Evolutionary conservation across 2,797 vertebrate genomes (phyloP).

Genomic region (Schizothorax lantsangensis): DNA sequence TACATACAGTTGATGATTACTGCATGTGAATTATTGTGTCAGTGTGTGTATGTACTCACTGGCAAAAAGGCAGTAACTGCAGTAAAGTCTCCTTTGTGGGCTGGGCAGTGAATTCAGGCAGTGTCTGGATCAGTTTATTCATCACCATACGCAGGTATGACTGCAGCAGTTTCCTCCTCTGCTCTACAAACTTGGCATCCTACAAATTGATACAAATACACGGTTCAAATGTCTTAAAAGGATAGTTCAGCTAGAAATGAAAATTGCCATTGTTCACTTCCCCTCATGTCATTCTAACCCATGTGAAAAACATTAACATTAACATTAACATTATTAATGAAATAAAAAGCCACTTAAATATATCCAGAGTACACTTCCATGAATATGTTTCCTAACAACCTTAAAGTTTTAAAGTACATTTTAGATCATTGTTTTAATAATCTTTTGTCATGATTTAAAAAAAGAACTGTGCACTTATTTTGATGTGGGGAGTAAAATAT

Average conservation of each 20-base stretch:
- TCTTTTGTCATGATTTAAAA: too few relatives aligned
- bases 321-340: neutral
- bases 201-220: slow-evolving; percentile 64
- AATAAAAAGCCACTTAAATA: too few relatives aligned
- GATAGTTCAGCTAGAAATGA: neutral
- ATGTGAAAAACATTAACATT: too few relatives aligned
- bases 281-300: neutral
- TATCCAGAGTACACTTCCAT: too few relatives aligned
- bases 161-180: slow-evolving; percentile 94
- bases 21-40: slow-evolving; percentile 5
- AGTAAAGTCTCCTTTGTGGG: slow-evolving; percentile 93
- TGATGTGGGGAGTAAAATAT: too few relatives aligned
- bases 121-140: slow-evolving; percentile 96
- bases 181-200: slow-evolving; percentile 98
- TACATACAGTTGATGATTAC: slow-evolving; percentile 29
- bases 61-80: slow-evolving; percentile 93
- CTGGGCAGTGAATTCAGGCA: slow-evolving; percentile 89
- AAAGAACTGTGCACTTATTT: too few relatives aligned
- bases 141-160: slow-evolving; percentile 93
- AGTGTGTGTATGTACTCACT: slow-evolving; percentile 81
- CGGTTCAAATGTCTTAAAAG: neutral
- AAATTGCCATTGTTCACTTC: neutral
- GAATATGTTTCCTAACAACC: too few relatives aligned
- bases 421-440: too few relatives aligned
- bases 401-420: too few relatives aligned